Evolutionary conservation across 2,888 invertebrate genomes (phyloP).

Genomic region (Phengaris arion): DNA sequence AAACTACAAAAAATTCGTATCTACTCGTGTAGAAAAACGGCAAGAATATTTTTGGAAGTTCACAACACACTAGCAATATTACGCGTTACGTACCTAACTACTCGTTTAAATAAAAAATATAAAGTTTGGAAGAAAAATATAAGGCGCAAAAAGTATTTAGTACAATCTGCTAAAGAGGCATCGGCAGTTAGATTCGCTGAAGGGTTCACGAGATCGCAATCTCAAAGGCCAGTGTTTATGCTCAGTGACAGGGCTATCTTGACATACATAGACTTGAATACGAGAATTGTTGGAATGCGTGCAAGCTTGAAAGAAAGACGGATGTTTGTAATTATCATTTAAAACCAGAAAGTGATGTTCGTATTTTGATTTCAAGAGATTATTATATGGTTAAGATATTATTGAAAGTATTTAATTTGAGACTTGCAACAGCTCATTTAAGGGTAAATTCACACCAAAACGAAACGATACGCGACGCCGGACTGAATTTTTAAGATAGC

Average conservation of each 20-base stretch:
- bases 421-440: no score
- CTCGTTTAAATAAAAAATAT: not conserved
- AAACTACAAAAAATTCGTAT: not conserved
- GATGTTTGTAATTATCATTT: not conserved
- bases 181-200: not conserved
- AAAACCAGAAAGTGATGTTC: not conserved
- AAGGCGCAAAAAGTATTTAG: no score
- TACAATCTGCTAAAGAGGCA: not conserved
- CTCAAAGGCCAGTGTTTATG: not conserved
- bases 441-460: no score
- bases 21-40: not conserved
- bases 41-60: not conserved
- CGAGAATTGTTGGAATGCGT: not conserved
- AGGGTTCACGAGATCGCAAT: not conserved
- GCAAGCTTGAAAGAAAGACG: not conserved
- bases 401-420: not conserved
- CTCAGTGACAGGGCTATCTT: not conserved
- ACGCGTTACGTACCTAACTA: not conserved
- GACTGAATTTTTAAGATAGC: no score
- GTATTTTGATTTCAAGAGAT: not conserved
- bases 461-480: no score
- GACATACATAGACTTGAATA: slow-evolving; percentile 12
- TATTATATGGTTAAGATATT: not conserved
- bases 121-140: no score
- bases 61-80: not conserved